Conservation (phyloP, 2,113 vertebrate genomes). For the Microcebus ravelobensis region DNA sequence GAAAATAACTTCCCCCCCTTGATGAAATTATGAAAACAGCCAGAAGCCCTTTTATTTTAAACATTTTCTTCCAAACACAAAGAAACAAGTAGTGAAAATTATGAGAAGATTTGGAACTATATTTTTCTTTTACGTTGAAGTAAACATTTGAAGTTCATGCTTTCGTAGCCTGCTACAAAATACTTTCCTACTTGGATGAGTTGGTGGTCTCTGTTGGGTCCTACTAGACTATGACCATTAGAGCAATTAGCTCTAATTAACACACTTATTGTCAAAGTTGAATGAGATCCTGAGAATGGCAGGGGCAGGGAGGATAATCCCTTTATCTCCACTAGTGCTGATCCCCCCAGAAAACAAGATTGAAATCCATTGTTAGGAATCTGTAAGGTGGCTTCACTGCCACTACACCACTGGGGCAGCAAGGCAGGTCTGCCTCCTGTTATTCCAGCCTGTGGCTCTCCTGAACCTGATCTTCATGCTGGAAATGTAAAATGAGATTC, state of each 20-base stretch:
- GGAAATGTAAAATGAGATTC: not conserved
- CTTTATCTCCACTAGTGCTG: not conserved
- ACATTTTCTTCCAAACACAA: conserved; percentile 3
- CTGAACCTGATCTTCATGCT: not conserved
- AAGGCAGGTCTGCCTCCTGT: not conserved
- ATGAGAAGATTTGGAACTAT: not conserved
- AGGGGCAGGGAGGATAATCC: not conserved
- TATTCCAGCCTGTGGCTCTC: not conserved
- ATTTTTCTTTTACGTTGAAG: not conserved
- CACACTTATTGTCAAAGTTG: not conserved
- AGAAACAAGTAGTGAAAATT: not conserved
- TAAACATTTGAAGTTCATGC: not conserved
- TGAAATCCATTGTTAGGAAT: not conserved
- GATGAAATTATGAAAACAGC: not conserved
- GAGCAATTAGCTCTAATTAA: conserved; percentile 54
- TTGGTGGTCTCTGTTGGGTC: not conserved
- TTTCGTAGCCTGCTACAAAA: not conserved
- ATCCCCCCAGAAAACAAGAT: not conserved
- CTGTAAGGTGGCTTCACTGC: not conserved
- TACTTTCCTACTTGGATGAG: not conserved
- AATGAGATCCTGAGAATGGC: not conserved
- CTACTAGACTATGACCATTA: not conserved
- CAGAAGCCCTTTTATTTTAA: not conserved
- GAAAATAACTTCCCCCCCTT: not conserved
- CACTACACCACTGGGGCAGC: no score